These are phyloP conservation scores for Bradynema listronoti DNA, from an alignment of 1,140 invertebrate genomes.

Conservation along the genomic window DNA sequence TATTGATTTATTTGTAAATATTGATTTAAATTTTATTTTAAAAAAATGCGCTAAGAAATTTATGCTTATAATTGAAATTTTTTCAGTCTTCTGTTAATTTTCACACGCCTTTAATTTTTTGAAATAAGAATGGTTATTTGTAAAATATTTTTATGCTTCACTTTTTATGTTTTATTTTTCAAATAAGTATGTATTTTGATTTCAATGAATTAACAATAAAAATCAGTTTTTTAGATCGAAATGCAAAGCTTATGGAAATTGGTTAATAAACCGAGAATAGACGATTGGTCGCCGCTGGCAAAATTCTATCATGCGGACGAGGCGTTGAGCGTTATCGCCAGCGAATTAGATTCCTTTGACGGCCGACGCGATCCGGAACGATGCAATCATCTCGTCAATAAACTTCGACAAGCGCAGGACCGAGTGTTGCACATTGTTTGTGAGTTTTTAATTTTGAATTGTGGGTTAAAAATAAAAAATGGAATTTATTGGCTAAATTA, in stretches of 20 bases:
- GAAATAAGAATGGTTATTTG: no score
- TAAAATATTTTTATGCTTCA: no score
- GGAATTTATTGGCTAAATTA: background rate
- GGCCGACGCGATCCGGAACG: slow-evolving; percentile 91
- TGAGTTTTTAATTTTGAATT: slow-evolving; percentile 19
- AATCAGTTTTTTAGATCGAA: slow-evolving; percentile 12
- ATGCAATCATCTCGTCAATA: slow-evolving; percentile 85
- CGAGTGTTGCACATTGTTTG: slow-evolving; percentile 53
- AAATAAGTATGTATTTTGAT: no score
- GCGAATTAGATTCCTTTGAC: slow-evolving; percentile 92
- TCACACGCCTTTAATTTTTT: no score
- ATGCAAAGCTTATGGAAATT: slow-evolving; percentile 57
- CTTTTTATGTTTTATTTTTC: no score
- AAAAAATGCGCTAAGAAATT: no score
- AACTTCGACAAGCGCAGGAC: slow-evolving; percentile 69
- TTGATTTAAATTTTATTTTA: no score
- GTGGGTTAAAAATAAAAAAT: slow-evolving; percentile 1
- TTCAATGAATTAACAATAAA: no score
- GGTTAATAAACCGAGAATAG: slow-evolving; percentile 52
- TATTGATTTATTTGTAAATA: no score
- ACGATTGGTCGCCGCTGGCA: slow-evolving; percentile 67
- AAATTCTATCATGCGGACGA: slow-evolving; percentile 98
- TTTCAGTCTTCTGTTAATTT: no score
- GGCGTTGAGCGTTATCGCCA: slow-evolving; percentile 69
- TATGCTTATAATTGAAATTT: no score